Evolutionary conservation across 2,888 invertebrate species (phyloP), one percentile per base, ranked within the genome.

Genomic region (Dryomyza anilis): DNA sequence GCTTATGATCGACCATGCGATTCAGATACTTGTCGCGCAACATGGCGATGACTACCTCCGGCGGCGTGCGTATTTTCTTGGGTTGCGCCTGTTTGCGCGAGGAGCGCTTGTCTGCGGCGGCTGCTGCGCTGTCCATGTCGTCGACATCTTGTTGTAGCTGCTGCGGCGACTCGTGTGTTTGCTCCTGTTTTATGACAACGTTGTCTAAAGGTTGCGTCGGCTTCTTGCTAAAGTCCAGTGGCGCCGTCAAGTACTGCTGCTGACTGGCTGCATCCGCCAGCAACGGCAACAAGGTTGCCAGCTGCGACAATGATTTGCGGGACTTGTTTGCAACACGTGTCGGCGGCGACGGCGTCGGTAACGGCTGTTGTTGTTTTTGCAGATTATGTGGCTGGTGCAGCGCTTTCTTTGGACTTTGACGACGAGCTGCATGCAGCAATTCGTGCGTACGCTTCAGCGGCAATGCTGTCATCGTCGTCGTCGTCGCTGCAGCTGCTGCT

Each of bases 51-150:
- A 82, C 75, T 1, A 76, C 72, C 57, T 82, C 82, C 2, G 81
- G 80, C 2, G 79, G 69, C 2, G 76, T 67, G 1, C 81, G 78
- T 48, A 81, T 82, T 70, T 84, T 85, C 65, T 84, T 82, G 6
- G 86, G 86, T 66, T 82, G 83, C 0, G 84, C 82, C 72, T 86
- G 86, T 72, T 86, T 86, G 48, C 86, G 84, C 7, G 81, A 77
- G n/a, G 83, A 83, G 57, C 86, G 82, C 53, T 81, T 80, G 21
- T 78, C 76, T 19, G 39, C 48, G 36, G 8, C 39, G 30, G 10
- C 30, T 16, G 30, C n/a, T 7, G n/a, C 7, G n/a, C 16, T 12
- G 6, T 2, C 23, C 36, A 19, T 23, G 14, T 14, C 4, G 25
- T 7, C 43, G 25, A n/a, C 4, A 27, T 8, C 7, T 2, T 3